phyloP scores from a whole-genome alignment of 2,797 vertebrate species.

The Martes flavigula region DNA sequence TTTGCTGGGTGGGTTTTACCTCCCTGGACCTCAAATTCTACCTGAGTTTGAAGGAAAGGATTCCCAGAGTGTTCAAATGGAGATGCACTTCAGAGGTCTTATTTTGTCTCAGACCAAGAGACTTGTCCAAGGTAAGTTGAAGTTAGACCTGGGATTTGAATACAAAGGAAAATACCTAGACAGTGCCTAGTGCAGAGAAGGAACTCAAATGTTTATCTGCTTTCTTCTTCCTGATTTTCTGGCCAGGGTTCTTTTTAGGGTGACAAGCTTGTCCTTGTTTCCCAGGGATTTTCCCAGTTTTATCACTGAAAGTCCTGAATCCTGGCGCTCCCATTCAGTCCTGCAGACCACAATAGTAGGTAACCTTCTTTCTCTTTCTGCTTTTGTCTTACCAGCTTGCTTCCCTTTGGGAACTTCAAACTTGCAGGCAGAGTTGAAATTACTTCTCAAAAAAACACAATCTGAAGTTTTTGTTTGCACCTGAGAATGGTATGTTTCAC shows the following conservation, averaged over 20 bases:
- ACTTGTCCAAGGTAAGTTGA: background rate
- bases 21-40: background rate
- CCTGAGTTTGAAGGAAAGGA: background rate
- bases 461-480: background rate
- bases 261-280: background rate
- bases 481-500: background rate
- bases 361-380: background rate
- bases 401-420: background rate
- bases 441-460: background rate
- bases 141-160: background rate
- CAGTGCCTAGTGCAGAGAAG: background rate
- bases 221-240: background rate
- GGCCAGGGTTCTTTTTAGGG: background rate
- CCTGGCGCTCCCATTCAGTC: background rate
- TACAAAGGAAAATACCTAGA: background rate
- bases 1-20: background rate
- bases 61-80: background rate
- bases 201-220: background rate
- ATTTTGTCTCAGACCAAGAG: background rate
- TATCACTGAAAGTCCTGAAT: background rate
- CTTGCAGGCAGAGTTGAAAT: background rate
- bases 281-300: background rate
- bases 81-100: background rate
- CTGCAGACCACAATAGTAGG: background rate
- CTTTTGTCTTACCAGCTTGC: background rate